Evolutionary conservation across 2,797 vertebrate species (phyloP).

Genomic region (Nyctibius grandis): DNA sequence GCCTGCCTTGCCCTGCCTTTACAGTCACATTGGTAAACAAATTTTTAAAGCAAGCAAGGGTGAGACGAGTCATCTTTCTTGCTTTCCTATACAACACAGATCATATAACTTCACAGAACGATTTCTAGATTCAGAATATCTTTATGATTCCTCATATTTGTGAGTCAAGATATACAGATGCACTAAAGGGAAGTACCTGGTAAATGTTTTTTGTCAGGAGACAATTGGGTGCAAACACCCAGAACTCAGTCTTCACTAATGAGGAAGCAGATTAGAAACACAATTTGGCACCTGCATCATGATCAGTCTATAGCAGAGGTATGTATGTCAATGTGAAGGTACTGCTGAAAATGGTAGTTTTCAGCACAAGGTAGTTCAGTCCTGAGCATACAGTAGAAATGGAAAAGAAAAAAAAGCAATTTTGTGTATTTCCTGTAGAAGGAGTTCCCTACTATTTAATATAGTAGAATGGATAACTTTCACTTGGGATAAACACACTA

Average conservation of each 20-base stretch:
- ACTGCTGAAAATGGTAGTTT: not conserved
- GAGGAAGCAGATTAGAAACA: not conserved
- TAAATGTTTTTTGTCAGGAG: not conserved
- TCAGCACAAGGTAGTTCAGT: not conserved
- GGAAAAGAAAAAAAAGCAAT: not conserved
- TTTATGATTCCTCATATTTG: not conserved
- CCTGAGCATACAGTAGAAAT: not conserved
- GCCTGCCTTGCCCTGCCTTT: not conserved
- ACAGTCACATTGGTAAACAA: not conserved
- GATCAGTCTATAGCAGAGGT: not conserved
- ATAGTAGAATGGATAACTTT: not conserved
- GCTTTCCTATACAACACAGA: not conserved
- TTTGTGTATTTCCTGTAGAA: not conserved
- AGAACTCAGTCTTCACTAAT: not conserved
- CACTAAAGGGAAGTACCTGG: not conserved
- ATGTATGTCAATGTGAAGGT: not conserved
- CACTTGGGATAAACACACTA: not conserved
- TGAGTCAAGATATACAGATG: not conserved
- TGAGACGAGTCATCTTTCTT: not conserved
- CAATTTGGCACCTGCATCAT: not conserved
- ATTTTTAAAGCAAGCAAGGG: not conserved
- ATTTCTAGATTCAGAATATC: not conserved
- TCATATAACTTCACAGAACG: rapidly evolving
- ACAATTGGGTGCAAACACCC: not conserved
- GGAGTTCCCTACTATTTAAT: not conserved